Conservation (phyloP, 1,140 invertebrate genomes). For the Scaptomyza pallida region DNA sequence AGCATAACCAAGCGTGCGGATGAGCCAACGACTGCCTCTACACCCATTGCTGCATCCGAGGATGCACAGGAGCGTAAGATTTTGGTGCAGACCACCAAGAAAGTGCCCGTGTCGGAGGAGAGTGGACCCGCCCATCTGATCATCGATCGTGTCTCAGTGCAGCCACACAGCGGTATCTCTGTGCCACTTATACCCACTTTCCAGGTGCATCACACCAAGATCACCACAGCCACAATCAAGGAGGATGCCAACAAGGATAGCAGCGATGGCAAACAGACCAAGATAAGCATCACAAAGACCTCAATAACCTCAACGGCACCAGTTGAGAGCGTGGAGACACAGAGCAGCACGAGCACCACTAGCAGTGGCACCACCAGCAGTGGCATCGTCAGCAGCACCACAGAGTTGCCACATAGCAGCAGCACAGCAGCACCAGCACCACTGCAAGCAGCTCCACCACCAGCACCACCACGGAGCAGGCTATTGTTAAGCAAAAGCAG, state of each 20-base stretch:
- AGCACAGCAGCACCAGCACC: not conserved
- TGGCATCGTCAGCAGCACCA: constrained; percentile 19
- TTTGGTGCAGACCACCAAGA: constrained; percentile 69
- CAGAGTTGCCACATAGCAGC: constrained; percentile 13
- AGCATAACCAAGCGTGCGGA: constrained; percentile 56
- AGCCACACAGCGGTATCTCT: constrained; percentile 56
- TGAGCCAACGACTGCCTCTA: constrained; percentile 21
- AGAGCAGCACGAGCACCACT: constrained; percentile 15
- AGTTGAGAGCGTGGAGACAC: constrained; percentile 51
- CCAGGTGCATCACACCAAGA: constrained; percentile 74
- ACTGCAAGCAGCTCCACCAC: not conserved
- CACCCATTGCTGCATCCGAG: not conserved
- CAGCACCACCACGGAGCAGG: constrained; percentile 48
- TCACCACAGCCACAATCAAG: constrained; percentile 66
- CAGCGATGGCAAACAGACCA: constrained; percentile 70
- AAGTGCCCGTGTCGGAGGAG: constrained; percentile 52
- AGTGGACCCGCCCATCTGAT: constrained; percentile 64
- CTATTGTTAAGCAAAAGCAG: constrained; percentile 66
- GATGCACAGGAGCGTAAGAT: constrained; percentile 55
- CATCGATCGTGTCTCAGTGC: constrained; percentile 73
- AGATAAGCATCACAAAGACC: constrained; percentile 75
- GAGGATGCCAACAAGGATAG: constrained; percentile 62
- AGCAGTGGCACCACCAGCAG: constrained; percentile 25
- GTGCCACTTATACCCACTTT: constrained; percentile 72
- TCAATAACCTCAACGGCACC: constrained; percentile 71